phyloP scores from a whole-genome alignment of 2,888 invertebrate species.

The Rhodophaea formosa region DNA sequence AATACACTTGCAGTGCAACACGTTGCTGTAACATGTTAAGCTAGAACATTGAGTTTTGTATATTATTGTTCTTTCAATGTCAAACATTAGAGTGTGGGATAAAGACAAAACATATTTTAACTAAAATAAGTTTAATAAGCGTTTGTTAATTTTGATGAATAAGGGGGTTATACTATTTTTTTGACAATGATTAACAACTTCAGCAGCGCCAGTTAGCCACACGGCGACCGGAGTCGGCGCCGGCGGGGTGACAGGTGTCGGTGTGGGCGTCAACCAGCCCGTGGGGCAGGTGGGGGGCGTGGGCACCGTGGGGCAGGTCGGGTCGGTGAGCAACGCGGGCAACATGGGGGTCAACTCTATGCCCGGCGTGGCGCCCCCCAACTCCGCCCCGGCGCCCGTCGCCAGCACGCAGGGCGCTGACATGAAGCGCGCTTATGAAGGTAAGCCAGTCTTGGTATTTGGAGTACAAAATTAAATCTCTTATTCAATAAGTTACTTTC shows the following conservation, averaged over 20 bases:
- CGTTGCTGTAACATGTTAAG: too few species aligned
- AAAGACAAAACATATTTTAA: too few species aligned
- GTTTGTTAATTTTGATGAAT: too few species aligned
- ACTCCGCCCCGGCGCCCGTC: constrained; percentile 31
- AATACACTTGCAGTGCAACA: too few species aligned
- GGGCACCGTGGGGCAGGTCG: constrained; percentile 33
- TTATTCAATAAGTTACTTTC: too few species aligned
- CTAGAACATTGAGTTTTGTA: too few species aligned
- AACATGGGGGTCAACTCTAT: constrained; percentile 34
- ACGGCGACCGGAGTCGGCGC: constrained; percentile 33
- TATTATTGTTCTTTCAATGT: too few species aligned
- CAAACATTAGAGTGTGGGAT: too few species aligned
- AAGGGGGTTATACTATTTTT: too few species aligned
- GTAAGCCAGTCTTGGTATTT: neutral
- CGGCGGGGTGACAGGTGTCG: constrained; percentile 23
- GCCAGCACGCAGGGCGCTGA: constrained; percentile 82
- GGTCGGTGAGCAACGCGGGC: constrained; percentile 33
- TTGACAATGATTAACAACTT: neutral
- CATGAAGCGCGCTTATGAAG: constrained; percentile 87
- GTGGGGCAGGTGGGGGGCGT: constrained; percentile 32
- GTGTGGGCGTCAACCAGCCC: constrained; percentile 39
- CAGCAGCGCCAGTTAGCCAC: constrained; percentile 37
- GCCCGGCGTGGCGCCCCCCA: constrained; percentile 40
- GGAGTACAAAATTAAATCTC: too few species aligned
- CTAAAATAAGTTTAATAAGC: too few species aligned